Percentiles rank a stretch among this genome's conserved stretches.
phyloP scores from a whole-genome alignment of 2,888 invertebrate genomes.

The Artemia sinica region DNA sequence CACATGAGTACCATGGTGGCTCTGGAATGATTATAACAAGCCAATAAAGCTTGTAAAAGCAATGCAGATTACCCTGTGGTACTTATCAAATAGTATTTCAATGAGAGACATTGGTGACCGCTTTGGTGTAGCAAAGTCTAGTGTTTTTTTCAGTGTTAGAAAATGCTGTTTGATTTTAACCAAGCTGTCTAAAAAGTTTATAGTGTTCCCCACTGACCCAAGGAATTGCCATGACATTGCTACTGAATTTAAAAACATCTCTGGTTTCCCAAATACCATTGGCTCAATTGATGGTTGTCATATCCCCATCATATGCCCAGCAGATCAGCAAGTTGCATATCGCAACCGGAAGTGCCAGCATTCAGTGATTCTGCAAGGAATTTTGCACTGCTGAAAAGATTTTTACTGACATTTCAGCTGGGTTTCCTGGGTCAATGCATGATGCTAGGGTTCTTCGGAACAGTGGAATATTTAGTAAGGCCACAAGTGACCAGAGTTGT shows the following conservation, averaged over 20 bases:
- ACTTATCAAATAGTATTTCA: neutral
- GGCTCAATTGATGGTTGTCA: slow-evolving; percentile 3
- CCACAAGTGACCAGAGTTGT: neutral
- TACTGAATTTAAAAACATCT: neutral
- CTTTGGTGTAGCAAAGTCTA: slow-evolving; percentile 4
- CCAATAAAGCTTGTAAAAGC: neutral
- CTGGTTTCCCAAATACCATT: neutral
- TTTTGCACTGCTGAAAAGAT: slow-evolving; percentile 6
- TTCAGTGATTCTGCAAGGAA: neutral
- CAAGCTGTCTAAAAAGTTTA: neutral
- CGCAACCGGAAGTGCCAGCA: neutral
- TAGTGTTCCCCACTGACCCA: neutral
- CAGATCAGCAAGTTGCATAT: neutral
- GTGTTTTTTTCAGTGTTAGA: neutral
- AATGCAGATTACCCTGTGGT: slow-evolving; percentile 3
- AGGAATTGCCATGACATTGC: neutral
- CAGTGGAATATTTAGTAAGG: too few species aligned
- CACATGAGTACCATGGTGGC: neutral
- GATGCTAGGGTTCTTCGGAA: slow-evolving; percentile 5
- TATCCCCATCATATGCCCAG: neutral
- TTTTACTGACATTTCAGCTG: neutral
- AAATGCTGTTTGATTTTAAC: neutral
- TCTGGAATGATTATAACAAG: neutral
- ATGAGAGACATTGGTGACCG: neutral
- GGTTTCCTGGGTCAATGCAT: neutral